Conservation (phyloP, 30 jellyfish, hydroid and myxozoan species). For the Haliclystus octoradiatus region DNA sequence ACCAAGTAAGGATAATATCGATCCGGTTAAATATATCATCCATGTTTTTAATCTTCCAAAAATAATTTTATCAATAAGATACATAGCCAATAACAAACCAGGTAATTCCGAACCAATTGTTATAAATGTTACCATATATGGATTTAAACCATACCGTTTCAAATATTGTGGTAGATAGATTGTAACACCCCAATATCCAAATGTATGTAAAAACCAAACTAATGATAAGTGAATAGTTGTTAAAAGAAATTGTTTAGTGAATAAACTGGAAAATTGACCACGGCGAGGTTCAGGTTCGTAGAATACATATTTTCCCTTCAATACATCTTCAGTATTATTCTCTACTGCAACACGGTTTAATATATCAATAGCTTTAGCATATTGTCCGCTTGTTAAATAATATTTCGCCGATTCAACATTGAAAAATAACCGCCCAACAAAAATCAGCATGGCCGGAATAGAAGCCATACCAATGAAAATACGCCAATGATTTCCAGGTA, state of each 20-base stretch:
- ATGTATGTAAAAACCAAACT: conserved; percentile 34
- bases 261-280: neutral
- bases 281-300: neutral
- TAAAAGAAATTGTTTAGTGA: neutral
- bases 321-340: conserved; percentile 2
- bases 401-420: conserved; percentile 47
- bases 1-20: conserved; percentile 6
- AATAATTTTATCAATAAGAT: conserved; percentile 12
- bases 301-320: conserved; percentile 8
- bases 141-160: conserved; percentile 25
- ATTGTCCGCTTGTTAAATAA: conserved; percentile 24
- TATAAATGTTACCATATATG: conserved; percentile 22
- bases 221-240: conserved; percentile 24
- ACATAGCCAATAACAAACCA: conserved; percentile 23
- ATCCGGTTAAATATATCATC: conserved; percentile 11
- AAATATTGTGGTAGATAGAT: conserved; percentile 33
- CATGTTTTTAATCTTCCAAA: conserved; percentile 36
- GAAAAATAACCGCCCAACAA: conserved; percentile 17
- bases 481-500: conserved; percentile 15
- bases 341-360: conserved; percentile 17
- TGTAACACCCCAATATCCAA: conserved; percentile 65
- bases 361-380: conserved; percentile 21
- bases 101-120: conserved; percentile 31
- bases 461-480: conserved; percentile 20
- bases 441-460: conserved; percentile 16